Evolutionary conservation across 2,113 vertebrate species (phyloP).

Genomic region (Cnemophilus loriae): DNA sequence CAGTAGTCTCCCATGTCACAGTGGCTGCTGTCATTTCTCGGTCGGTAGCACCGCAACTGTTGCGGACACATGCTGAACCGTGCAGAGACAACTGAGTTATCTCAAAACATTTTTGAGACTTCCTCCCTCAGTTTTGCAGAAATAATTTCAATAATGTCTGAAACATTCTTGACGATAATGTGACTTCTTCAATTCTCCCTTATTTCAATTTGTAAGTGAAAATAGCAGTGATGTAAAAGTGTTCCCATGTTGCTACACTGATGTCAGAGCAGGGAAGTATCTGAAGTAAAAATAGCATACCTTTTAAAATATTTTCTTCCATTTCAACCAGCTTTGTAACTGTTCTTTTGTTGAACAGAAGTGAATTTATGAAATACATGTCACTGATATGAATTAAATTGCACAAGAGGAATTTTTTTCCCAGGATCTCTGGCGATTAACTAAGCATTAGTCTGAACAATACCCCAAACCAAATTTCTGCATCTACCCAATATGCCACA

Average conservation of each 20-base stretch:
- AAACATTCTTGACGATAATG: not conserved
- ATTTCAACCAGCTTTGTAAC: not conserved
- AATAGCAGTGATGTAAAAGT: not conserved
- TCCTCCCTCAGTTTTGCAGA: not conserved
- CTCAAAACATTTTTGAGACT: not conserved
- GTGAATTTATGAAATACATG: not conserved
- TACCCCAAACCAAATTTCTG: not conserved
- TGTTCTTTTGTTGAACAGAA: not conserved
- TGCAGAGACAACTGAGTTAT: not conserved
- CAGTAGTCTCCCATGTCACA: accelerated
- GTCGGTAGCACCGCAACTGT: accelerated
- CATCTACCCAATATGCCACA: not conserved
- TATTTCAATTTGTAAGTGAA: not conserved
- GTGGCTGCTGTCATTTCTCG: accelerated
- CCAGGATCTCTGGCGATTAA: not conserved
- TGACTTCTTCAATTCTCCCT: not conserved
- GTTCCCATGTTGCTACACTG: not conserved
- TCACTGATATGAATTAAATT: not conserved
- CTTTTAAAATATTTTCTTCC: not conserved
- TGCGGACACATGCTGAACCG: accelerated
- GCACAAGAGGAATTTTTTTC: not conserved
- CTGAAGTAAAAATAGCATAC: not conserved
- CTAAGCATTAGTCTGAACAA: not conserved
- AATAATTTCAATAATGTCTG: not conserved
- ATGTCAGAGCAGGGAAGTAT: not conserved